A percentile compares a stretch with the other conserved stretches of the same genome.
Evolutionary conservation across 2,888 invertebrate genomes (phyloP).

Genomic region (Tenthredo notha): DNA sequence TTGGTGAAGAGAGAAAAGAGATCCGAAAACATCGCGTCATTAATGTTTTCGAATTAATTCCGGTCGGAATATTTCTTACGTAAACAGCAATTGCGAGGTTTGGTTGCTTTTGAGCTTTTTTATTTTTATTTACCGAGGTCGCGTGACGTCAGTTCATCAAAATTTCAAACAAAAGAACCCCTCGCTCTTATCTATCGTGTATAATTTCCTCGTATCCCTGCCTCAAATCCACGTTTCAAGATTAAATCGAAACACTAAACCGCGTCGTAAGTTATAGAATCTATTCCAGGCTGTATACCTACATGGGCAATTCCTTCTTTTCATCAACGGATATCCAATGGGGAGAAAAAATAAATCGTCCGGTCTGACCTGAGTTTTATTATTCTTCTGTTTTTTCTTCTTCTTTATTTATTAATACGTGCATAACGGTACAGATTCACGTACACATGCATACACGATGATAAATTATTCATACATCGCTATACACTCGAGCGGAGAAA

Average conservation of each 20-base stretch:
- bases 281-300: too few species aligned
- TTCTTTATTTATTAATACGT: neutral
- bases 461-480: too few species aligned
- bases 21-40: neutral
- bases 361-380: neutral
- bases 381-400: neutral
- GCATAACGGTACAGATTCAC: neutral
- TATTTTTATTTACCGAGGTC: neutral
- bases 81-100: neutral
- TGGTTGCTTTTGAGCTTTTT: too few species aligned
- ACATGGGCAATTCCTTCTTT: neutral
- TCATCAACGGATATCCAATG: neutral
- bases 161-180: neutral
- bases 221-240: neutral
- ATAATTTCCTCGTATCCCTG: too few species aligned
- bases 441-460: neutral
- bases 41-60: neutral
- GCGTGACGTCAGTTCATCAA: neutral
- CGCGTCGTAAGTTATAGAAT: neutral
- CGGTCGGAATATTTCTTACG: neutral
- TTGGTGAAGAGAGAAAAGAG: neutral
- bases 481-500: too few species aligned
- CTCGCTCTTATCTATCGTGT: neutral
- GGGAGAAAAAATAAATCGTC: neutral
- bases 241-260: neutral